Evolutionary conservation across 1,140 invertebrate genomes (phyloP).

Genomic region (Philaenus spumarius): DNA sequence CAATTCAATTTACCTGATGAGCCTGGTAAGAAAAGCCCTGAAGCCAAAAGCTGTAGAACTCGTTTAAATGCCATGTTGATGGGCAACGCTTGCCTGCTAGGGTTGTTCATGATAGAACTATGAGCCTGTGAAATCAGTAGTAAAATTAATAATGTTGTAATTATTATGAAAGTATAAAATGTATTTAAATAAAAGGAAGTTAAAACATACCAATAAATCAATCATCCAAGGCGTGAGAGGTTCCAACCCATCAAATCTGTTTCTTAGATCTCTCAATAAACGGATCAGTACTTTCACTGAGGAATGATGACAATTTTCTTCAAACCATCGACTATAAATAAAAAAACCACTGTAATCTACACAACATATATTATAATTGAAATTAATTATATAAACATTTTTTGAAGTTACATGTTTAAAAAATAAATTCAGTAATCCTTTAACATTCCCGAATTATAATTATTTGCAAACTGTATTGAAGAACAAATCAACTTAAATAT

Average conservation of each 20-base stretch:
- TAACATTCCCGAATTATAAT: too few relatives aligned
- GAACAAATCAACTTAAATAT: too few relatives aligned
- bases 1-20: slow-evolving; percentile 79
- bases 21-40: slow-evolving; percentile 92
- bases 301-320: slow-evolving; percentile 96
- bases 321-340: slow-evolving; percentile 82
- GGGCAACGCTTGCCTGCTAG: slow-evolving; percentile 82
- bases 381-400: too few relatives aligned
- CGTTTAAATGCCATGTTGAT: slow-evolving; percentile 84
- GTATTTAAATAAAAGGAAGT: slow-evolving; percentile 1
- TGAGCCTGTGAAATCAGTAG: slow-evolving; percentile 58
- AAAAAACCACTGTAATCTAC: neutral
- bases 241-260: slow-evolving; percentile 82
- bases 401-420: too few relatives aligned
- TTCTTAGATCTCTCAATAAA: slow-evolving; percentile 81
- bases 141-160: neutral
- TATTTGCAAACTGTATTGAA: too few relatives aligned
- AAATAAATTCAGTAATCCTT: too few relatives aligned
- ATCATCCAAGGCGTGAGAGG: slow-evolving; percentile 94
- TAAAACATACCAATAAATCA: slow-evolving; percentile 66
- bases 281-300: slow-evolving; percentile 94
- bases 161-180: too few relatives aligned
- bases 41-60: slow-evolving; percentile 81
- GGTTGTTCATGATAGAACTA: slow-evolving; percentile 96
- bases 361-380: too few relatives aligned